A percentile compares a stretch with the other conserved stretches of the same genome.
Evolutionary conservation across 2,797 vertebrate genomes (phyloP).

Genomic region (Cynodonichthys magdalenae): DNA sequence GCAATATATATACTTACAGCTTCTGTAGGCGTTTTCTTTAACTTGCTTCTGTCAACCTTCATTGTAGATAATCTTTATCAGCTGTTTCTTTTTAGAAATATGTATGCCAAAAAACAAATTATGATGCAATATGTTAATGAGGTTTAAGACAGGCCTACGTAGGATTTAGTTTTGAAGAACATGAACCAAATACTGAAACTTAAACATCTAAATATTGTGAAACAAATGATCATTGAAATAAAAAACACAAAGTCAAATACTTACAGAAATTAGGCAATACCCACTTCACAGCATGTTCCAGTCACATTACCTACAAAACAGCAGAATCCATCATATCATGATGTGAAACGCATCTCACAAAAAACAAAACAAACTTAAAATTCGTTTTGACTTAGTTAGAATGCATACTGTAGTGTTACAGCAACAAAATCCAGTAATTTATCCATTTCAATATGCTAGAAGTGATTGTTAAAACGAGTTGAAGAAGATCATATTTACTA

Average conservation of each 20-base stretch:
- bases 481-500: not conserved
- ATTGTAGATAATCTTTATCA: conserved; percentile 87
- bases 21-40: conserved; percentile 97
- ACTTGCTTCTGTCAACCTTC: conserved; percentile 97
- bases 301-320: conserved; percentile 73
- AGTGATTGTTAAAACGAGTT: not conserved
- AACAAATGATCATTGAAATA: not conserved
- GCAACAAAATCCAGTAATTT: conserved; percentile 1
- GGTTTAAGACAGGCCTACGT: not conserved
- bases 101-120: conserved; percentile 13
- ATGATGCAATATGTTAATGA: not conserved
- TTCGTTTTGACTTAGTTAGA: not conserved
- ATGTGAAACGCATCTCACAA: not conserved
- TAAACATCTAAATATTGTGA: not conserved
- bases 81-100: conserved; percentile 75
- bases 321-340: not conserved
- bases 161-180: not conserved
- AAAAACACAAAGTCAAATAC: conserved; percentile 44
- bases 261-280: conserved; percentile 81
- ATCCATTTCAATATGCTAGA: not conserved
- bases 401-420: not conserved
- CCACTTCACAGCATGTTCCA: conserved; percentile 82
- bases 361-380: not conserved
- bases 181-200: not conserved
- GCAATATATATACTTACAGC: conserved; percentile 85